Base-by-base conservation (phyloP, 1,140 invertebrate species). In the Metaphire vulgaris region DNA sequence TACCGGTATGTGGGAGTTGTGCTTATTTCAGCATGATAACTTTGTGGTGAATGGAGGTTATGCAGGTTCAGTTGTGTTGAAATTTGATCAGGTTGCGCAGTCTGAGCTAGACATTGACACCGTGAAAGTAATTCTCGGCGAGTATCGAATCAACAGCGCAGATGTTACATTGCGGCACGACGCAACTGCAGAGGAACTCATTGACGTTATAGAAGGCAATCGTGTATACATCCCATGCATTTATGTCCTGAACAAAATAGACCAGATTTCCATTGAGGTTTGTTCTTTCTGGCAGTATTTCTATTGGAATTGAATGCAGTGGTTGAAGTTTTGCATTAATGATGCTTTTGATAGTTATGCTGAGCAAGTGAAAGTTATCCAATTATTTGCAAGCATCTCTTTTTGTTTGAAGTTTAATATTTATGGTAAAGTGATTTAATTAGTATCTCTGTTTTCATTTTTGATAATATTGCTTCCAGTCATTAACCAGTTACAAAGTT, bases 141-240 rank as follows among this genome's bases (percentile, higher is more conserved):
- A 99, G 86, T 99, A 99, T 85, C 95, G 93, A 87, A 99, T 99
- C 77, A 95, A 98, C 83, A 99, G 99, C 89, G 98, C 97, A 70
- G 98, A 87, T 79, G 83, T 87, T 32, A 84, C 83, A 6, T 76
- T 87, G n/a, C 68, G 84, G 80, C 96, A 94, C 83, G 97, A 99
- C 87, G 96, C 96, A 0, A 97, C 93, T 1, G 92, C 93, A 80
- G 98, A 99, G 86, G 98, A 99, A 87, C 87, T 99, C 16, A 99
- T 99, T 85, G 98, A 99, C 87, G 92, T 98, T 29, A 94, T 99
- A 81, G 97, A 99, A 88, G 97, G 97, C 74, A 99, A 99, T 88
- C 89, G 98, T 73, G 92, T 98, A 79, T 99, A 99, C 84, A 90
- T 99, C 77, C 97, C 97, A 0, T 98, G 96, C 87, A 98, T 99